Conservation (phyloP, 2,113 vertebrate genomes). For the Rhizomys pruinosus region DNA sequence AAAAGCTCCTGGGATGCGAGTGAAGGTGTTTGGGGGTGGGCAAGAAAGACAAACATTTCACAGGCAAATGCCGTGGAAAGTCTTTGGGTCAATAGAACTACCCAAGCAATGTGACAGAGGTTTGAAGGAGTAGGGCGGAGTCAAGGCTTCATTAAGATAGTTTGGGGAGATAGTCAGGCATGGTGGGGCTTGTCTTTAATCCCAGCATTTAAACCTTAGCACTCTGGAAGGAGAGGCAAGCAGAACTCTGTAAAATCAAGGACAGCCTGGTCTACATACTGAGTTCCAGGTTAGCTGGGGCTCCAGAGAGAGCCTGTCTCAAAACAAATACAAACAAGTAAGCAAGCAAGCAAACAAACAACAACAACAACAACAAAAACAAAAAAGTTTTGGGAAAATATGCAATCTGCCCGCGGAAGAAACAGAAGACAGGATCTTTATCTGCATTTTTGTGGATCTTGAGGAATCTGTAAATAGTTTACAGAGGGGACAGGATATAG, state of each 20-base stretch:
- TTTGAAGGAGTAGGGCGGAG: not conserved
- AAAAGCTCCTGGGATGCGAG: not conserved
- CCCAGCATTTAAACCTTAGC: too few species aligned
- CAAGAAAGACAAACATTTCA: constrained; percentile 34
- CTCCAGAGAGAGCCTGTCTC: too few species aligned
- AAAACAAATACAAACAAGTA: too few species aligned
- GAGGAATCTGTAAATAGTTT: not conserved
- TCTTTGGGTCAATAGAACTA: not conserved
- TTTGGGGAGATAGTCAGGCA: not conserved
- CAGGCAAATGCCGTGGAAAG: not conserved
- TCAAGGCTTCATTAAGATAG: not conserved
- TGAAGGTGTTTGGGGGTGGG: not conserved
- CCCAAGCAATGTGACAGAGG: not conserved
- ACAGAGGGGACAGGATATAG: not conserved
- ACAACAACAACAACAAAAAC: too few species aligned
- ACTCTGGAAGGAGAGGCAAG: too few species aligned
- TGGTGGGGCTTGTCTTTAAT: too few species aligned
- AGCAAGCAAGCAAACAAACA: too few species aligned
- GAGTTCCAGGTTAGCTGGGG: too few species aligned
- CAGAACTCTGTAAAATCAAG: too few species aligned
- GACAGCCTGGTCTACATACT: too few species aligned
- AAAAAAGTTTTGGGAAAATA: not conserved
- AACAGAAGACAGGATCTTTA: not conserved
- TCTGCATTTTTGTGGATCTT: not conserved
- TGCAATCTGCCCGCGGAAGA: not conserved